phyloP scores from a whole-genome alignment of 2,113 vertebrate genomes.

The Tupaia chinensis region DNA sequence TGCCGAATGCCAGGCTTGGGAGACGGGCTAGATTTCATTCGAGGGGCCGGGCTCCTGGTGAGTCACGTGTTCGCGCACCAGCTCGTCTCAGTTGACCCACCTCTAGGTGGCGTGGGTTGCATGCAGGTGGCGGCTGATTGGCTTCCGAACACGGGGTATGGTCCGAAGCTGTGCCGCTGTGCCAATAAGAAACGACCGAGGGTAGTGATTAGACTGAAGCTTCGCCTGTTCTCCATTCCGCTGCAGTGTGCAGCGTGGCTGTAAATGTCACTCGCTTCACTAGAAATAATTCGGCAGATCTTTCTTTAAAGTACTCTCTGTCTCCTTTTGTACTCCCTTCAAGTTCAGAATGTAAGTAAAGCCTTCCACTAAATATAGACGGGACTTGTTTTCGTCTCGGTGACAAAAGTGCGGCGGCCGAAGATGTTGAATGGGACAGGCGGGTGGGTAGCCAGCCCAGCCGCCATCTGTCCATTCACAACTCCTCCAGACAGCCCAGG shows the following conservation, averaged over 20 bases:
- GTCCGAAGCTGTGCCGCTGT: not conserved
- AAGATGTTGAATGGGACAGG: no score
- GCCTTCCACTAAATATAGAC: not conserved
- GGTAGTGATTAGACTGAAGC: not conserved
- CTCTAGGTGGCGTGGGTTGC: not conserved
- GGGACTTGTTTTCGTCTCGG: not conserved
- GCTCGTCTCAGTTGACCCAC: not conserved
- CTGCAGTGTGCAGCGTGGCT: not conserved
- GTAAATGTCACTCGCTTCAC: not conserved
- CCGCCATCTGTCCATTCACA: not conserved
- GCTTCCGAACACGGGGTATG: accelerated
- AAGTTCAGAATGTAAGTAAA: not conserved
- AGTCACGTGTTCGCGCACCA: not conserved
- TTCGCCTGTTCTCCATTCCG: not conserved
- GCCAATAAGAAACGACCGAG: not conserved
- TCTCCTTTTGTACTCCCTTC: not conserved
- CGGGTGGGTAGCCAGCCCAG: no score
- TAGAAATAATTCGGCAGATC: not conserved
- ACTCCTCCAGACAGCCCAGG: not conserved
- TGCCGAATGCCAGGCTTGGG: not conserved
- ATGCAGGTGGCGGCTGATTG: not conserved
- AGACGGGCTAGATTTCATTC: not conserved
- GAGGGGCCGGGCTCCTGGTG: not conserved
- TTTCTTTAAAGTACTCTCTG: not conserved
- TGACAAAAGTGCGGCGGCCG: not conserved